These are phyloP conservation scores for Epistrophella euchroma DNA, from an alignment of 2,888 invertebrate species.

Conservation along the genomic window DNA sequence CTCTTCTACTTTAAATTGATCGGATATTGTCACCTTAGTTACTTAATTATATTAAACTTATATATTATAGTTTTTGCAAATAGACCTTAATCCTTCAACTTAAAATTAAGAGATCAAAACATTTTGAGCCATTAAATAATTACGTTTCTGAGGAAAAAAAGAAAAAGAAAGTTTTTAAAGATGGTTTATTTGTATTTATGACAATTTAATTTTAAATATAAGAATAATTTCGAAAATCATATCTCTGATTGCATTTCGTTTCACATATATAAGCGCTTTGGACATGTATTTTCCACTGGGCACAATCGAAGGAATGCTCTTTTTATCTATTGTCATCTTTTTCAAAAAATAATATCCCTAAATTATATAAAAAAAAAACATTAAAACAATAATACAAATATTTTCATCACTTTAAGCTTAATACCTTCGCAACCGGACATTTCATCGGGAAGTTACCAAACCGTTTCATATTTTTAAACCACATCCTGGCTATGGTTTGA, in stretches of 20 bases:
- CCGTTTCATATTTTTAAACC: slow-evolving; percentile 76
- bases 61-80: too few species aligned
- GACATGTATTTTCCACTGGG: background rate
- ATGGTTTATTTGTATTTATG: background rate
- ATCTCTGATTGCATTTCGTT: background rate
- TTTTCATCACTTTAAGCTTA: background rate
- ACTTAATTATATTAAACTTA: too few species aligned
- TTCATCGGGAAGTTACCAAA: slow-evolving; percentile 78
- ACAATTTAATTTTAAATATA: background rate
- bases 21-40: too few species aligned
- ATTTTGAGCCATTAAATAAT: too few species aligned
- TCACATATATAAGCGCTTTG: background rate
- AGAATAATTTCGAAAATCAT: background rate
- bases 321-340: background rate
- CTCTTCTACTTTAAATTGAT: too few species aligned
- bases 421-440: slow-evolving; percentile 76
- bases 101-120: too few species aligned
- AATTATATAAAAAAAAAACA: background rate
- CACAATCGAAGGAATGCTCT: background rate
- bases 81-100: too few species aligned
- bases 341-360: slow-evolving; percentile 1
- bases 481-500: slow-evolving; percentile 48
- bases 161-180: background rate
- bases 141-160: too few species aligned
- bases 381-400: too few species aligned